A percentile compares a stretch with the other conserved stretches of the same genome.
These are phyloP conservation scores for Ptycholaimellus sp. DNA, from an alignment of 2,888 invertebrate species.

Conservation along the genomic window DNA sequence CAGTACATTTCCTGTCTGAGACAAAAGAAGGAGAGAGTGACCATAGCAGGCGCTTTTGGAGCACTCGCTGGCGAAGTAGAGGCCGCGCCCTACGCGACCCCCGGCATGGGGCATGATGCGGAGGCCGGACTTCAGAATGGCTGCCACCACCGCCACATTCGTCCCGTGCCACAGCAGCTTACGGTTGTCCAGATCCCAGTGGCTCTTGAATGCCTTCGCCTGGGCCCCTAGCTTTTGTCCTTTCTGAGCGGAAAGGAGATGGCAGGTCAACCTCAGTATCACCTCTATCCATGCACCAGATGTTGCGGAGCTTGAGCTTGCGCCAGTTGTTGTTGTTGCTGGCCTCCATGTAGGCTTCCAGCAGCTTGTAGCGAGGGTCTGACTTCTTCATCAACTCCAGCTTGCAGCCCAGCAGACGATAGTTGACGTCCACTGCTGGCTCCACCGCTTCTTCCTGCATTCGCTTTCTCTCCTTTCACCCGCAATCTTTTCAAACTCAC, in stretches of 20 bases:
- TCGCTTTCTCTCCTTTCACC: background rate
- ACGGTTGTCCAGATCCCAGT: constrained; percentile 24
- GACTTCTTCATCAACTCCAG: constrained; percentile 10
- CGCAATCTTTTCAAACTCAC: no score
- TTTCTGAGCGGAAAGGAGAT: no score
- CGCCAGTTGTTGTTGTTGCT: constrained; percentile 8
- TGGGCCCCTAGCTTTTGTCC: no score
- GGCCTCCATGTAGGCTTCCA: constrained; percentile 16
- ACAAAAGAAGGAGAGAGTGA: no score
- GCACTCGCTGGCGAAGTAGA: constrained; percentile 32
- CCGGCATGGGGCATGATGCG: constrained; percentile 33
- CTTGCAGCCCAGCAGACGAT: constrained; percentile 25
- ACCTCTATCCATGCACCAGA: no score
- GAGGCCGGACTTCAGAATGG: constrained; percentile 30
- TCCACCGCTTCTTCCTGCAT: background rate
- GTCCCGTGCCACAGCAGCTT: constrained; percentile 32
- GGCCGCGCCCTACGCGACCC: constrained; percentile 29
- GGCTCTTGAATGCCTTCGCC: constrained; percentile 18
- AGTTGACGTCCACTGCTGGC: constrained; percentile 27
- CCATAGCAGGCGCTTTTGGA: constrained; percentile 30
- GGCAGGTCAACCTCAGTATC: no score
- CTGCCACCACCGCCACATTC: constrained; percentile 31
- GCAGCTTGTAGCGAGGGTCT: constrained; percentile 7
- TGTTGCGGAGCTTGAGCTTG: no score
- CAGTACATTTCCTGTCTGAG: no score